Base-by-base conservation (phyloP, 2,797 vertebrate genomes). In the Falco berigora region DNA sequence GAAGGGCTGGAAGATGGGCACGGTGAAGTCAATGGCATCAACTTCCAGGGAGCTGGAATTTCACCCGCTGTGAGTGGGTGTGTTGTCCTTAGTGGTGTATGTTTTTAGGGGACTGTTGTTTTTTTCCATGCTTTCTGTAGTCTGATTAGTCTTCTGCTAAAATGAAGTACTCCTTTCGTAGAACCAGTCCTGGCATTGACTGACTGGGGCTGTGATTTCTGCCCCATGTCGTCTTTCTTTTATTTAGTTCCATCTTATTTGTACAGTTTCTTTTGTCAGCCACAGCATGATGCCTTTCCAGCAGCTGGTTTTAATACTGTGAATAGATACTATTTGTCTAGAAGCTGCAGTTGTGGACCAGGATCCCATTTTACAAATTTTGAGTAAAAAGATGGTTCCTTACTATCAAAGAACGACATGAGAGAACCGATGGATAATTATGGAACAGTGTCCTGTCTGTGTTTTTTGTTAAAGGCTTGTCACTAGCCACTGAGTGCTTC, bases 261-360 rank as follows among this genome's bases (percentile, higher is more conserved):
- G 92, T 91, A 47, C 78, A 90, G 84, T 90, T 91, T 83, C 92
- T 91, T 96, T 95, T 94, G 86, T 96, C 58, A 93, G 78, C 36
- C 78, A 38, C 94, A 96, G 86, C 92, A 62, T 77, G 94, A 80
- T 94, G 84, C 75, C 68, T 67, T 85, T 74, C 40, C 46, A 96
- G 89, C 95, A 96, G 95, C 92, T 97, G 96, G 10, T 82, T 88
- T 93, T 88, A 95, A 96, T 96, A 77, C 8, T 86, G 30, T 59
- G 72, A 77, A 55, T 77, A 94, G 95, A 96, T 97, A 87, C 23
- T 92, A 88, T 91, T 96, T 95, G 89, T 92, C 75, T 89, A 77
- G 90, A 94, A 96, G 86, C 77, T 92, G 56, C 84, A 89, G 66
- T 92, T 87, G 58, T 68, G 86, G 75, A 91, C 46, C 61, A 61